These are phyloP conservation scores for Patella caerulea DNA, from an alignment of 2,888 invertebrate species.

Conservation along the genomic window DNA sequence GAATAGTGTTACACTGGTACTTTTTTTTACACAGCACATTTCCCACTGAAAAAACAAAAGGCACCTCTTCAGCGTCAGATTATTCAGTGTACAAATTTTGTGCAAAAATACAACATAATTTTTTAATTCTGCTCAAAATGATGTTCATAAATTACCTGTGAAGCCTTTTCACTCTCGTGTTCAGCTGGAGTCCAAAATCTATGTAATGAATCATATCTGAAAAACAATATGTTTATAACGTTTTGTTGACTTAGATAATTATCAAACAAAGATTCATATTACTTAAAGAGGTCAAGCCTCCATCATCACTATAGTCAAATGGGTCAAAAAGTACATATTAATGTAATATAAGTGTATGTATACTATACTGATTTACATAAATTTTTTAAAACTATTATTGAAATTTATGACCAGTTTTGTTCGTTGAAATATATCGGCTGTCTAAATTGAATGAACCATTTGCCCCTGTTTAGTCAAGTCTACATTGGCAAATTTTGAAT, in stretches of 20 bases:
- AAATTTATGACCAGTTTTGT: too few relatives aligned
- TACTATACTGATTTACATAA: too few relatives aligned
- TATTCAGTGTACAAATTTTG: background rate
- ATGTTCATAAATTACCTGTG: slow-evolving; percentile 32
- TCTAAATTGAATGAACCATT: too few relatives aligned
- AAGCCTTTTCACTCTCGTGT: slow-evolving; percentile 38
- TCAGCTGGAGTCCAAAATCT: slow-evolving; percentile 49
- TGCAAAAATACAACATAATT: too few relatives aligned
- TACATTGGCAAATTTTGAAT: too few relatives aligned
- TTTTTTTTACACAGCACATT: background rate
- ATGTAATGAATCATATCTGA: slow-evolving; percentile 55
- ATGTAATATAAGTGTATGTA: too few relatives aligned
- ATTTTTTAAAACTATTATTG: too few relatives aligned
- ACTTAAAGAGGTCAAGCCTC: background rate
- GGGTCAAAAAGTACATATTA: too few relatives aligned
- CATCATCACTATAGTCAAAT: too few relatives aligned
- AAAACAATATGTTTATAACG: slow-evolving; percentile 13
- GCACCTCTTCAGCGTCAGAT: slow-evolving; percentile 10
- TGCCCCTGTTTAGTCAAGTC: too few relatives aligned
- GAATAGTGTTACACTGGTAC: background rate
- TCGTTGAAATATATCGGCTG: too few relatives aligned
- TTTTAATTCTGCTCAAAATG: background rate
- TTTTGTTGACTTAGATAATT: background rate
- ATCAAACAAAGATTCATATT: background rate
- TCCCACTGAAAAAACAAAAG: slow-evolving; percentile 15